These are phyloP conservation scores for Scyliorhinus canicula DNA, from an alignment of 2,797 vertebrate genomes.

Conservation along the genomic window DNA sequence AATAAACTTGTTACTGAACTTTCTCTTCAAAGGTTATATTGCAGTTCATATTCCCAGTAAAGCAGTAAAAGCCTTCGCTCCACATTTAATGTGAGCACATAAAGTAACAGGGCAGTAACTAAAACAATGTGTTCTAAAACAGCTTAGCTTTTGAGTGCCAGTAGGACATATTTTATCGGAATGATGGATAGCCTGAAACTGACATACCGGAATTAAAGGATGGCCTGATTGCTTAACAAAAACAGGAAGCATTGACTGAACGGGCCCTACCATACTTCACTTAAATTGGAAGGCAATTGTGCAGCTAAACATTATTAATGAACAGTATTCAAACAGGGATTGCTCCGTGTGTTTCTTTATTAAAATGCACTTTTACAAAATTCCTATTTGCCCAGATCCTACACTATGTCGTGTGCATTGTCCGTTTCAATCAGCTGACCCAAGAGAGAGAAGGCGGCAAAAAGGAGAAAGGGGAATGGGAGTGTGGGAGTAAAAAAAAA, in stretches of 20 bases:
- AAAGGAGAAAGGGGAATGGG: not conserved
- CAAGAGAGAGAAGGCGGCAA: not conserved
- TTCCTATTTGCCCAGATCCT: not conserved
- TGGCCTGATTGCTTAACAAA: conserved; percentile 69
- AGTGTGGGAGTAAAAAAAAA: not conserved
- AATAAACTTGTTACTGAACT: conserved; percentile 27
- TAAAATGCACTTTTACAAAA: not conserved
- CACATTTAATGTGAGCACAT: conserved; percentile 71
- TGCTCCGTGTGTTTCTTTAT: not conserved
- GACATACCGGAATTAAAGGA: conserved; percentile 69
- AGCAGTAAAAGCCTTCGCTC: conserved; percentile 60
- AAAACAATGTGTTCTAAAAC: conserved; percentile 70
- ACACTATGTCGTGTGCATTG: not conserved
- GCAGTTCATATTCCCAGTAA: conserved; percentile 58
- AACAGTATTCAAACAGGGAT: not conserved
- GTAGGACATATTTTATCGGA: conserved; percentile 61
- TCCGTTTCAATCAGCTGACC: not conserved
- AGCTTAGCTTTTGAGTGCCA: conserved; percentile 59
- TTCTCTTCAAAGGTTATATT: conserved; percentile 19
- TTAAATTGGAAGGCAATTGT: not conserved
- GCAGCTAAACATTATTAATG: not conserved
- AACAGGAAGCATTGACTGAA: conserved; percentile 67
- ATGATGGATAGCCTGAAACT: conserved; percentile 78
- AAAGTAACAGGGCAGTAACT: conserved; percentile 65
- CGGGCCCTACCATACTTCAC: not conserved